These are phyloP conservation scores for Condylura cristata DNA, from an alignment of 2,113 vertebrate genomes.

Conservation along the genomic window DNA sequence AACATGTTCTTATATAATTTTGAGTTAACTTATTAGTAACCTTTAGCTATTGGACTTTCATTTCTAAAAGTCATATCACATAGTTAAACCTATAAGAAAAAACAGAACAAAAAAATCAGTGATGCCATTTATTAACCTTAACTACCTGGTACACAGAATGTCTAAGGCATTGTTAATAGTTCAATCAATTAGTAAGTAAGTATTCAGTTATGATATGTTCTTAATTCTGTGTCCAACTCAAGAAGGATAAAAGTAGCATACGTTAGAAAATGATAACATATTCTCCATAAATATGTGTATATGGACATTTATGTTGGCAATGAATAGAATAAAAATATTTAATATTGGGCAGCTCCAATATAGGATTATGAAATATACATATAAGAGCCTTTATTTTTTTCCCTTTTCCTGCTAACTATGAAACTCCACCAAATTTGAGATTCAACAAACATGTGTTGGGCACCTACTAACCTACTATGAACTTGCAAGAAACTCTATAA, in stretches of 20 bases:
- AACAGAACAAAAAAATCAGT: not conserved
- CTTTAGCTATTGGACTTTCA: not conserved
- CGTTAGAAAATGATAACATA: not conserved
- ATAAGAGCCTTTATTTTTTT: not conserved
- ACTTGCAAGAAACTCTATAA: not conserved
- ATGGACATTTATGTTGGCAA: not conserved
- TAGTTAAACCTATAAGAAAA: constrained; percentile 3
- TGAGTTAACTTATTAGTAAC: constrained; percentile 32
- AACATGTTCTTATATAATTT: constrained; percentile 18
- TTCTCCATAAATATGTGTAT: not conserved
- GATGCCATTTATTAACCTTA: constrained; percentile 30
- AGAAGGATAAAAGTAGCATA: not conserved
- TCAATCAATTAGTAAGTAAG: not conserved
- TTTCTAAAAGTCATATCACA: constrained; percentile 30
- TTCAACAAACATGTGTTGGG: not conserved
- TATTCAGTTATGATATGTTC: not conserved
- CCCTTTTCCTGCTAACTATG: not conserved
- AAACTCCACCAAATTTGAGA: not conserved
- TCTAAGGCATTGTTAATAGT: not conserved
- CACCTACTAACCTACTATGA: not conserved
- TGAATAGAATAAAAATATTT: not conserved
- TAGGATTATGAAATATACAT: not conserved
- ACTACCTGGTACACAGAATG: not conserved
- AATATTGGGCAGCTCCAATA: not conserved
- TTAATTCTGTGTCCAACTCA: not conserved